Base-by-base conservation (phyloP, 1,140 invertebrate genomes). In the Berghia stephanieae region DNA sequence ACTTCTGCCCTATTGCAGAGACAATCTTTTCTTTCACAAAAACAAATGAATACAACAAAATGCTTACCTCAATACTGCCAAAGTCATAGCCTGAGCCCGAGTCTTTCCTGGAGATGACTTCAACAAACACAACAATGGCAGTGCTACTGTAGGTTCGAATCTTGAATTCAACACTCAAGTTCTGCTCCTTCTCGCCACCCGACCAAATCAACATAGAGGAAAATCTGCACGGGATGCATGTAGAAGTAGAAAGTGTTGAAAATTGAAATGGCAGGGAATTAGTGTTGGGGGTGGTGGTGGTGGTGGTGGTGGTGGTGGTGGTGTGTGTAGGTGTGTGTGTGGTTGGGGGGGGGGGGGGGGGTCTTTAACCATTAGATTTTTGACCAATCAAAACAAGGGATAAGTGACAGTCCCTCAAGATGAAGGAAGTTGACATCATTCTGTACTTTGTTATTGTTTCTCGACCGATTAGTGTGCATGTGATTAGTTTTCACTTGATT, bases 21-120 rank as follows among this genome's bases (percentile, higher is more conserved):
- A n/a, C n/a, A n/a, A n/a, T n/a, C n/a, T n/a, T 69, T 63, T 77
- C 66, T n/a, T 40, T 46, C 38, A n/a, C 52, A 46, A 44, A 72
- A n/a, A 52, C 74, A 78, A 36, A 71, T 10, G 34, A 27, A 44
- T 69, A 21, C 49, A 2, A 63, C n/a, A 3, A 74, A 73, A 24
- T 70, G 31, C 90, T 91, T 91, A 96, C 94, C 93, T 96, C 95
- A 94, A 95, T 96, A 87, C 94, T 95, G 75, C 94, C 94, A 86
- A 92, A 90, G 74, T 93, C 93, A 80, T 92, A 91, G 36, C 92
- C 92, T 46, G 92, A 93, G 72, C 91, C 92, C 8, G 75, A 63
- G n/a, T 83, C 79, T 67, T 67, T 77, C 18, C 57, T 16, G 36
- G 81, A 82, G 10, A 81, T 73, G 31, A 95, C 93, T 85, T 95